phyloP scores from a whole-genome alignment of 2,113 vertebrate genomes.

The Ptyas mucosa region DNA sequence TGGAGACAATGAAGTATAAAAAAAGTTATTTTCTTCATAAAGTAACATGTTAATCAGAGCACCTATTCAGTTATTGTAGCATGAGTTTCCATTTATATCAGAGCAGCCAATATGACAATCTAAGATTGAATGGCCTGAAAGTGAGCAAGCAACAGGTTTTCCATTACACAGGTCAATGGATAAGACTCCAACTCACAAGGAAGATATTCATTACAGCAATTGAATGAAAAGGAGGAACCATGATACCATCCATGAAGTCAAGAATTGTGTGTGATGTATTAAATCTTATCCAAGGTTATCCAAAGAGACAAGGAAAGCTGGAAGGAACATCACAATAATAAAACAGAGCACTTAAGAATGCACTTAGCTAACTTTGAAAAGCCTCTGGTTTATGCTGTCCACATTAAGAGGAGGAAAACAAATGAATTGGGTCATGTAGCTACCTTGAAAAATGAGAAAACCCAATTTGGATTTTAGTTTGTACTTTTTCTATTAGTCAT shows the following conservation, averaged over 20 bases:
- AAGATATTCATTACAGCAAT: not conserved
- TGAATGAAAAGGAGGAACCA: not conserved
- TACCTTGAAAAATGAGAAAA: slow-evolving; percentile 8
- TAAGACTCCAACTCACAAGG: slow-evolving; percentile 15
- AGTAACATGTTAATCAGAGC: not conserved
- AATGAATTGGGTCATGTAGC: slow-evolving; percentile 36
- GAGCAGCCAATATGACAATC: not conserved
- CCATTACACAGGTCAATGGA: not conserved
- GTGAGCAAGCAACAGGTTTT: not conserved
- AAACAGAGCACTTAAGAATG: slow-evolving; percentile 51
- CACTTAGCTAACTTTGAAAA: slow-evolving; percentile 49
- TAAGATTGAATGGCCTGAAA: not conserved
- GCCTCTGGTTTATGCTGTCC: slow-evolving; percentile 1
- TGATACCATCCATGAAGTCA: not conserved
- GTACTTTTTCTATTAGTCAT: slow-evolving; percentile 31
- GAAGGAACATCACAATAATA: slow-evolving; percentile 43
- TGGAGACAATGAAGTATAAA: not conserved
- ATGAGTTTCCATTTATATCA: no score
- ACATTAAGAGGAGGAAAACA: slow-evolving; percentile 40
- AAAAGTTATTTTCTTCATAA: not conserved
- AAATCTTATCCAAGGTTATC: not conserved
- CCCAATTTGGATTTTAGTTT: slow-evolving; percentile 40
- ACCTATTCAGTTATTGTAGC: not conserved
- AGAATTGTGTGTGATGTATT: not conserved
- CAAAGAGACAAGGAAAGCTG: slow-evolving; percentile 24